Evolutionary conservation across 2,888 invertebrate genomes (phyloP).

Genomic region (Eupelmus urozonus): DNA sequence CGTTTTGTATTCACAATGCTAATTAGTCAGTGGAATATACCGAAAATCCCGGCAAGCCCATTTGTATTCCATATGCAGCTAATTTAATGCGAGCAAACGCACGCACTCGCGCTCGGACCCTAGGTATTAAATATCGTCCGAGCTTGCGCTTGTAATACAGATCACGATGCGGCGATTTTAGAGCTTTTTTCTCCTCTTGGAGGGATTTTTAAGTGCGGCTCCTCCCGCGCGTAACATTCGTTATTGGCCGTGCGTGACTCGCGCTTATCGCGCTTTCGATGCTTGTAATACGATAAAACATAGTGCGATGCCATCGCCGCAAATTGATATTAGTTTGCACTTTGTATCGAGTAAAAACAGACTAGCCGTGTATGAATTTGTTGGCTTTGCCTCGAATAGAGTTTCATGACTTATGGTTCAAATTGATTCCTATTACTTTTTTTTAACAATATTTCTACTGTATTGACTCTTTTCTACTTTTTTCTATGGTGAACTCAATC

Average conservation of each 20-base stretch:
- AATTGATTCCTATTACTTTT: no score
- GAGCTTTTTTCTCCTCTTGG: slow-evolving; percentile 4
- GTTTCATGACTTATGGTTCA: no score
- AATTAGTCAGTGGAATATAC: slow-evolving; percentile 51
- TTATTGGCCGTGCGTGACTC: slow-evolving; percentile 3
- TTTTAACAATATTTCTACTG: no score
- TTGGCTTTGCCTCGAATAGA: no score
- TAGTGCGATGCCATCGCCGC: no score
- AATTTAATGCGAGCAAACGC: slow-evolving; percentile 51
- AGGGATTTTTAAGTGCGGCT: background rate
- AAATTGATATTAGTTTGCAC: no score
- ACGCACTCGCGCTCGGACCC: background rate
- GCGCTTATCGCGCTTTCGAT: slow-evolving; percentile 15
- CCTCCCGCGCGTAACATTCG: background rate
- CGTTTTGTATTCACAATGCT: slow-evolving; percentile 54
- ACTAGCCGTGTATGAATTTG: no score
- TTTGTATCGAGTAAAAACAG: no score
- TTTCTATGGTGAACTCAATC: no score
- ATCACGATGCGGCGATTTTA: slow-evolving; percentile 11
- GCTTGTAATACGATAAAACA: no score
- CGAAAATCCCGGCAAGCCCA: slow-evolving; percentile 37
- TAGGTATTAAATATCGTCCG: slow-evolving; percentile 36
- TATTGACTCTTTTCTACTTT: no score
- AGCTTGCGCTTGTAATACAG: slow-evolving; percentile 23
- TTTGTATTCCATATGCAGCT: slow-evolving; percentile 26